Evolutionary conservation across 2,113 vertebrate genomes (phyloP).

Genomic region (Cacatua alba): DNA sequence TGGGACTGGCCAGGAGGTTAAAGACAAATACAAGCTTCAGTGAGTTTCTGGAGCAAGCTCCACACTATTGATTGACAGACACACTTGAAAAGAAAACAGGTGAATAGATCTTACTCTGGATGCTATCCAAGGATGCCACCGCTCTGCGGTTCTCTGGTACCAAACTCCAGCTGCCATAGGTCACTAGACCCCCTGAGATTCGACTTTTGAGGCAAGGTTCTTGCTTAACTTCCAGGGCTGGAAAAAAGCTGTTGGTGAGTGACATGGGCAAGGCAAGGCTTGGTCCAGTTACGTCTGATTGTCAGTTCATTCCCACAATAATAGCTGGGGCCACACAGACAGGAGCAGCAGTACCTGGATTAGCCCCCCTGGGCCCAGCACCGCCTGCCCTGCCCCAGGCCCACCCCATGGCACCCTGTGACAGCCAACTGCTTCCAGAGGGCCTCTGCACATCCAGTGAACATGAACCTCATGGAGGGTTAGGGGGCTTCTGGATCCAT

Average conservation of each 20-base stretch:
- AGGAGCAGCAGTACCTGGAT: neutral
- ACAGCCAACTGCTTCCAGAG: rapidly evolving
- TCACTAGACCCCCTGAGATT: neutral
- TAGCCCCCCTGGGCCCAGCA: rapidly evolving
- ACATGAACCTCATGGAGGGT: rapidly evolving
- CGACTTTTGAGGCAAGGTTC: neutral
- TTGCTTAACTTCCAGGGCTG: neutral
- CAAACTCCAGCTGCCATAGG: neutral
- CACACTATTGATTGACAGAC: neutral
- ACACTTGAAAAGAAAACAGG: neutral
- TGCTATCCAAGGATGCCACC: rapidly evolving
- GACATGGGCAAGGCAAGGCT: rapidly evolving
- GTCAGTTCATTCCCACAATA: rapidly evolving
- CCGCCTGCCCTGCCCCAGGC: neutral
- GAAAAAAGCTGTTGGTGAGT: neutral
- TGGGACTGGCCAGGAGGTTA: neutral
- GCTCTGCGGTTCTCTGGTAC: neutral
- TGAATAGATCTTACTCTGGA: neutral
- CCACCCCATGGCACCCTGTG: neutral
- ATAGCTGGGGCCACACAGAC: neutral
- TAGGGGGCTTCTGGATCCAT: neutral
- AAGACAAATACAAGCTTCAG: neutral
- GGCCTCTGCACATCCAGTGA: rapidly evolving
- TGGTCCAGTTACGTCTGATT: neutral
- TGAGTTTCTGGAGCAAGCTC: neutral